A percentile compares a stretch with the other conserved stretches of the same genome.
phyloP scores from a whole-genome alignment of 1,140 invertebrate genomes.

The Nephotettix cincticeps region DNA sequence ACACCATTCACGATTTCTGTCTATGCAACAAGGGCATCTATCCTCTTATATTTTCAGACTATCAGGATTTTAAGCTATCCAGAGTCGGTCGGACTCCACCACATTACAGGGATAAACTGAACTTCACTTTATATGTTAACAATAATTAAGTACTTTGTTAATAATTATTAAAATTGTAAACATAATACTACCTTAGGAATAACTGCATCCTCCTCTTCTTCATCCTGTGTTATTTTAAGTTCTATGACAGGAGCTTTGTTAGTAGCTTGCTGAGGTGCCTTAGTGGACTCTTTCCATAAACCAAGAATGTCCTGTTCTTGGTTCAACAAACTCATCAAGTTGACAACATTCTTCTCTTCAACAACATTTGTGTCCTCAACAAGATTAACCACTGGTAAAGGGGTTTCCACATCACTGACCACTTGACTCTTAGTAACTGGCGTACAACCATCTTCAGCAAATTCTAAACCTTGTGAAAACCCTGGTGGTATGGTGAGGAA shows the following conservation, averaged over 20 bases:
- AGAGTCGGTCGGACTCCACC: too few relatives aligned
- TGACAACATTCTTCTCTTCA: constrained; percentile 33
- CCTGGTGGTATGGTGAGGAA: constrained; percentile 65
- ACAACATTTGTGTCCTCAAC: constrained; percentile 28
- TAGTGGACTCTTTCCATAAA: constrained; percentile 31
- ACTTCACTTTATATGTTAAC: too few relatives aligned
- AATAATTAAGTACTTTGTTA: too few relatives aligned
- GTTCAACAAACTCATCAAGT: constrained; percentile 44
- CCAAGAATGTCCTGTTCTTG: constrained; percentile 41
- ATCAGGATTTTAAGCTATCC: too few relatives aligned
- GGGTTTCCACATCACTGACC: background rate
- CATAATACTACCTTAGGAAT: background rate
- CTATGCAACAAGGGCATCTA: too few relatives aligned
- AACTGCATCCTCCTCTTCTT: background rate
- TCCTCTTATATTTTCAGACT: too few relatives aligned
- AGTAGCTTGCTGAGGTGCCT: background rate
- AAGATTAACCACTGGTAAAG: background rate
- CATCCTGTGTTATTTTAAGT: background rate
- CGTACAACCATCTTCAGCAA: constrained; percentile 48
- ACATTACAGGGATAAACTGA: too few relatives aligned
- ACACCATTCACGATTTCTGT: too few relatives aligned
- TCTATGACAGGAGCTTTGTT: constrained; percentile 11
- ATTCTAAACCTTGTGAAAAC: constrained; percentile 57
- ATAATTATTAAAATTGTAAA: too few relatives aligned
- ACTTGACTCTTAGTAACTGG: background rate